Percentiles rank a stretch among this genome's conserved stretches.
phyloP scores from a whole-genome alignment of 2,113 vertebrate species.

The Poecilia latipinna region DNA sequence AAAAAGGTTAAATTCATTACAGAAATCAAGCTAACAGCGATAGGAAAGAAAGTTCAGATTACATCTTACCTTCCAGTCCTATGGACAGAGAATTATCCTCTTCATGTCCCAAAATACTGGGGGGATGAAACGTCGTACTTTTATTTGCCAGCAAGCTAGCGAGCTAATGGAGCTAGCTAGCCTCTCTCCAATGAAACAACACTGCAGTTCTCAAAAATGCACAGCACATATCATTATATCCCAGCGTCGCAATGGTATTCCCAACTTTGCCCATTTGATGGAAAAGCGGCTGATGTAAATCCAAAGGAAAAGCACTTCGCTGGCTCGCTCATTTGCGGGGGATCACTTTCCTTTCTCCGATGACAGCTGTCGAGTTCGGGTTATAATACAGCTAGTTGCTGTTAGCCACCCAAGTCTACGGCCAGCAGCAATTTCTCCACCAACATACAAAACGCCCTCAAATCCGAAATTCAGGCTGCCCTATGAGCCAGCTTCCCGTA shows the following conservation, averaged over 20 bases:
- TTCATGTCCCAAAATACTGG: conserved; percentile 81
- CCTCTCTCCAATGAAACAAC: conserved; percentile 75
- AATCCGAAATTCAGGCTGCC: conserved; percentile 37
- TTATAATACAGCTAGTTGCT: conserved; percentile 71
- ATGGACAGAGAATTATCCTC: conserved; percentile 80
- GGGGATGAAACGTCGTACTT: conserved; percentile 75
- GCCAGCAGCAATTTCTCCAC: conserved; percentile 55
- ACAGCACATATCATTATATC: conserved; percentile 68
- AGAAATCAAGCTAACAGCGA: neutral
- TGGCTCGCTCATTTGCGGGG: conserved; percentile 58
- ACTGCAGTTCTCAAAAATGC: conserved; percentile 75
- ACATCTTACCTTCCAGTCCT: conserved; percentile 80
- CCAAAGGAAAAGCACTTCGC: conserved; percentile 62
- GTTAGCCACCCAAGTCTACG: conserved; percentile 76
- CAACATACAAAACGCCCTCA: conserved; percentile 19
- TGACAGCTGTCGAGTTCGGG: conserved; percentile 81
- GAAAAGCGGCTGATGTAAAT: conserved; percentile 60
- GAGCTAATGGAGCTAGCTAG: conserved; percentile 76
- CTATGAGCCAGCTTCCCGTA: conserved; percentile 10
- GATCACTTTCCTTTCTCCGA: conserved; percentile 83
- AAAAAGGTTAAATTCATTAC: conserved; percentile 17
- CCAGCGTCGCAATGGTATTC: conserved; percentile 72
- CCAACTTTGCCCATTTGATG: conserved; percentile 78
- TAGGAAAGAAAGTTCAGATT: neutral
- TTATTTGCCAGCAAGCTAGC: conserved; percentile 74